phyloP scores from a whole-genome alignment of 2,113 vertebrate species.

The Tragelaphus strepsiceros region DNA sequence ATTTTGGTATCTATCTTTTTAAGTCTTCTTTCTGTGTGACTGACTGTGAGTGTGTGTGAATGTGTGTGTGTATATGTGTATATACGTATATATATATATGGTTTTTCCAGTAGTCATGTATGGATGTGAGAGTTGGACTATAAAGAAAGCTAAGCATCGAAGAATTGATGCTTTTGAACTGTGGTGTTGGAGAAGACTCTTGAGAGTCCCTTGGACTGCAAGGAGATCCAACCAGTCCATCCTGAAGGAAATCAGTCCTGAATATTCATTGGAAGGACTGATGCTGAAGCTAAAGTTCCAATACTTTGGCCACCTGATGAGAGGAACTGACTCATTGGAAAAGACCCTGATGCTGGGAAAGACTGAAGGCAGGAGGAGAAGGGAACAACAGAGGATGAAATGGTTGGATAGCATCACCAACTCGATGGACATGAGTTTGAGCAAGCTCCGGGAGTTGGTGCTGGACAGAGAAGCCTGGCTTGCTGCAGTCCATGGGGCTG shows the following conservation, averaged over 20 bases:
- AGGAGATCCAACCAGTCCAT: not conserved
- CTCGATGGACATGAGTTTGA: not conserved
- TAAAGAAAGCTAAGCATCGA: accelerated
- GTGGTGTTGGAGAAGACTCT: not conserved
- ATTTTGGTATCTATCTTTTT: not conserved
- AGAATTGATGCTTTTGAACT: not conserved
- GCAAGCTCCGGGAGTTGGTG: not conserved
- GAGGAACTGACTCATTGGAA: not conserved
- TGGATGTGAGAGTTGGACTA: not conserved
- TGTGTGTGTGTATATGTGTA: not conserved
- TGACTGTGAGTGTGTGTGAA: not conserved
- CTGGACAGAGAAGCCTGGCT: not conserved
- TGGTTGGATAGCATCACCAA: not conserved
- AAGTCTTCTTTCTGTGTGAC: not conserved
- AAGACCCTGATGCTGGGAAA: not conserved
- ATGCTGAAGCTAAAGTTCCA: not conserved
- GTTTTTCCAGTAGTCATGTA: not conserved
- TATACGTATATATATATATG: not conserved
- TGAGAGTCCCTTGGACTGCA: not conserved
- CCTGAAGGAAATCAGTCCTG: not conserved
- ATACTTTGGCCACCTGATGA: not conserved
- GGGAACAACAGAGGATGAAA: not conserved
- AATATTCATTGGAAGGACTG: not conserved
- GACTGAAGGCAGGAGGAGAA: not conserved
- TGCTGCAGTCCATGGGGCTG: not conserved